phyloP scores from a whole-genome alignment of 2,888 invertebrate species.

The Oscheius sp. region DNA sequence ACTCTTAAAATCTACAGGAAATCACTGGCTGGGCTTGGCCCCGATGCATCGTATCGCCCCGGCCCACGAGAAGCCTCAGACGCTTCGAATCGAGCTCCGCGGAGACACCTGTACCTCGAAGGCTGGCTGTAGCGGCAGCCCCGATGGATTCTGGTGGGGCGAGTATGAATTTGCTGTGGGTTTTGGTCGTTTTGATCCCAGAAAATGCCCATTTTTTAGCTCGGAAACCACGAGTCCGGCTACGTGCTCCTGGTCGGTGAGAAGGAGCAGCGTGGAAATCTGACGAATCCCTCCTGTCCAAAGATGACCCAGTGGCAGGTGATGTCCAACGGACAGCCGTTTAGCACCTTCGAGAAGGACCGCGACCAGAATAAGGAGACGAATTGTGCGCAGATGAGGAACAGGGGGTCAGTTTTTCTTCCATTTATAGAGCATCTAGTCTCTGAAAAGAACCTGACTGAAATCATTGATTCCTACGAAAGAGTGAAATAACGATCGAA shows the following conservation, averaged over 20 bases:
- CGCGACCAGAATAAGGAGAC: constrained; percentile 42
- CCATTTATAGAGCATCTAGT: too few relatives aligned
- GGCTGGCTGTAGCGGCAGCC: constrained; percentile 16
- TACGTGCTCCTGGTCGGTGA: constrained; percentile 9
- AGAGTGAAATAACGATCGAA: too few relatives aligned
- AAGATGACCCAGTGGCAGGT: constrained; percentile 35
- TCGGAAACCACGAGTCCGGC: constrained; percentile 3
- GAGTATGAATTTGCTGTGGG: constrained; percentile 38
- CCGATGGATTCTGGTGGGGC: constrained; percentile 42
- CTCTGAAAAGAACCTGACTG: too few relatives aligned
- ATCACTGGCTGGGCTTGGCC: constrained; percentile 38
- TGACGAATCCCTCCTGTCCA: background rate
- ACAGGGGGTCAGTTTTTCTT: constrained; percentile 53
- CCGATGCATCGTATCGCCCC: constrained; percentile 32
- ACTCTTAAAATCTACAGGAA: constrained; percentile 16
- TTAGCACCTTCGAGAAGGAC: constrained; percentile 62
- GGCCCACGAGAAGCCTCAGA: background rate
- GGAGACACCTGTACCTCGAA: constrained; percentile 35
- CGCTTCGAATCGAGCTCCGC: constrained; percentile 36
- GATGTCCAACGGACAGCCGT: constrained; percentile 48
- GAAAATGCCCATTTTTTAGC: constrained; percentile 1
- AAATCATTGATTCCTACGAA: too few relatives aligned
- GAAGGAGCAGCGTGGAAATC: constrained; percentile 13
- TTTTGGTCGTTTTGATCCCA: background rate
- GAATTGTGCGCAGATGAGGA: constrained; percentile 60